Conservation (phyloP, 2,113 vertebrate genomes). For the Nothobranchius kuhntae region DNA sequence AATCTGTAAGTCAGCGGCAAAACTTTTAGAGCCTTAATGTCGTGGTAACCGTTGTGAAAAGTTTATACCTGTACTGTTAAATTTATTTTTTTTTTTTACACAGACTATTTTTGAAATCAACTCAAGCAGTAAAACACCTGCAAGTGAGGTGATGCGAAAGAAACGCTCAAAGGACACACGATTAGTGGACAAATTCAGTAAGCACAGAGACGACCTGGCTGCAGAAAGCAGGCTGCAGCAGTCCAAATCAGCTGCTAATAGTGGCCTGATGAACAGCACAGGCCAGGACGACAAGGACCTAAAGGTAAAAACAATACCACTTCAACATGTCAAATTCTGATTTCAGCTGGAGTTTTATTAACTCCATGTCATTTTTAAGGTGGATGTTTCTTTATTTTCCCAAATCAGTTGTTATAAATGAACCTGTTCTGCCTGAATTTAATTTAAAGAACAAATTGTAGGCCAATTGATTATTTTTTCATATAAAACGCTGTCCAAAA, state of each 20-base stretch:
- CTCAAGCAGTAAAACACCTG: conserved; percentile 82
- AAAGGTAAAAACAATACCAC: conserved; percentile 47
- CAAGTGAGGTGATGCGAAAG: conserved; percentile 87
- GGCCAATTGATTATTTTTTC: no score
- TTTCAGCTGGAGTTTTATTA: no score
- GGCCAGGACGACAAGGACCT: conserved; percentile 60
- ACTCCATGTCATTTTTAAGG: no score
- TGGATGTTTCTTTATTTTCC: no score
- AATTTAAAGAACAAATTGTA: no score
- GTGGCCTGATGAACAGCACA: not conserved
- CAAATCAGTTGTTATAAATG: no score
- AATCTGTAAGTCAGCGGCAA: conserved; percentile 80
- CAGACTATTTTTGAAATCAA: conserved; percentile 99
- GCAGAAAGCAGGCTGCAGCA: conserved; percentile 42
- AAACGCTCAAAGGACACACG: conserved; percentile 83
- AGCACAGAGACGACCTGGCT: conserved; percentile 65
- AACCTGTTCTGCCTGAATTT: no score
- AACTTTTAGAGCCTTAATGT: not conserved
- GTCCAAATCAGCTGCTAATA: not conserved
- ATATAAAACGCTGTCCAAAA: no score
- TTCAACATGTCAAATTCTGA: not conserved
- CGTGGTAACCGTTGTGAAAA: not conserved
- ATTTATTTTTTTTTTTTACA: not conserved
- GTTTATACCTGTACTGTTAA: not conserved
- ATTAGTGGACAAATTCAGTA: conserved; percentile 83